Percentiles rank a stretch among this genome's conserved stretches.
phyloP scores from a whole-genome alignment of 2,888 invertebrate species.

The Seladonia tumulorum region DNA sequence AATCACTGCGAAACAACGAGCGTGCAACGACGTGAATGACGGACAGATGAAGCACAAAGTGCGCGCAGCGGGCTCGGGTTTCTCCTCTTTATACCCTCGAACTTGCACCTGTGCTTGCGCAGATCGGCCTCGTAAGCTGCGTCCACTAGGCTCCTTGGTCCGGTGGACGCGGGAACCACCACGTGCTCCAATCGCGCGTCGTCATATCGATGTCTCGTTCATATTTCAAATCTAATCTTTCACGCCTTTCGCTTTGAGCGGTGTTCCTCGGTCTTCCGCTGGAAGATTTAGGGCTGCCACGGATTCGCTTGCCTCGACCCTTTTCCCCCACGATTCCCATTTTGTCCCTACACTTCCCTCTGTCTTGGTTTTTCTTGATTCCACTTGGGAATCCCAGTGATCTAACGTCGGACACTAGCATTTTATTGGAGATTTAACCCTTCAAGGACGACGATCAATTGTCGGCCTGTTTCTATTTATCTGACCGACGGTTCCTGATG shows the following conservation, averaged over 20 bases:
- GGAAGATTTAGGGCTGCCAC: not conserved
- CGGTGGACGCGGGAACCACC: constrained; percentile 32
- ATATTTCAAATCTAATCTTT: constrained; percentile 25
- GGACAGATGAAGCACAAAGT: constrained; percentile 80
- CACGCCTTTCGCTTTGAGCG: constrained; percentile 4
- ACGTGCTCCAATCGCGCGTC: constrained; percentile 49
- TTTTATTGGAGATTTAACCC: not conserved
- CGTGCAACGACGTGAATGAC: constrained; percentile 71
- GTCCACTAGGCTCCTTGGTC: constrained; percentile 56
- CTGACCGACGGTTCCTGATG: not conserved
- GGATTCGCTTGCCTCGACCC: not conserved
- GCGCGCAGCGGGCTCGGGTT: constrained; percentile 78
- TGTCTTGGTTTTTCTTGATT: not conserved
- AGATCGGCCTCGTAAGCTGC: constrained; percentile 69
- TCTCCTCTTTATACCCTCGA: constrained; percentile 81
- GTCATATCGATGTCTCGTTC: constrained; percentile 26
- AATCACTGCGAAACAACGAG: constrained; percentile 42
- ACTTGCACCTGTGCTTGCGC: constrained; percentile 82
- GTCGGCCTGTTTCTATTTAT: not conserved
- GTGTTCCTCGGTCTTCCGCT: not conserved
- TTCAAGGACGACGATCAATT: not conserved
- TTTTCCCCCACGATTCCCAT: not conserved
- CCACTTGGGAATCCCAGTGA: not conserved
- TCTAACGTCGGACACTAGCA: not conserved
- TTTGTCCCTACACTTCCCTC: not conserved